Evolutionary conservation across 2,888 invertebrate species (phyloP), one percentile per base, ranked within the genome.

Genomic region (Dasypolia templi): DNA sequence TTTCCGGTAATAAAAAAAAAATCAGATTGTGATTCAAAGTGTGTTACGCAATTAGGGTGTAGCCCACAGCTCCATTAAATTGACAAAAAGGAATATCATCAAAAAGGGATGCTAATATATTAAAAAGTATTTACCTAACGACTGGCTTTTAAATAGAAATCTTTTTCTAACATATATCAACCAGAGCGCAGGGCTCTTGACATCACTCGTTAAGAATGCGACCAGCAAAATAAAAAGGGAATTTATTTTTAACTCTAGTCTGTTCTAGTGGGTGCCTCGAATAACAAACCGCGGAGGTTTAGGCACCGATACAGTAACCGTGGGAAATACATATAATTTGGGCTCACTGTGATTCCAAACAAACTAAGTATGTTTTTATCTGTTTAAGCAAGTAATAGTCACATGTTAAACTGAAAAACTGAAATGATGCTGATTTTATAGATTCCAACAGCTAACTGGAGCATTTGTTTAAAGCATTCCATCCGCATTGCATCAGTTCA

Each of bases 231-330:
- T 85, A 76, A 80, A 83, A 85, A 84, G 84, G 82, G 85, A 73
- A 66, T 79, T 80, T 86, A 86, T 86, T 86, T 86, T 68, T 86
- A 86, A 81, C 79, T 64, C 26, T 39, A 46, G 65, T 76, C 70
- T 49, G 61, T 75, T 61, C 29, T 55, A 55, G 49, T 75, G 44
- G 62, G 17, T 46, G 70, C 76, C 73, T 71, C 71, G 67, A 59
- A 61, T 63, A 32, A 22, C 51, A n/a, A 59, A 29, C 56, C 29
- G 26, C 44, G 12, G 63, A 67, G 46, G 59, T 70, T 29, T 71
- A 19, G 56, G n/a, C n/a, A 22, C 51, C 51, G 9, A 56, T 4
- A 19, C 19, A 32, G n/a, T 32, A n/a, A 42, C n/a, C 65, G 46
- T 75, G 75, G 29, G 49, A 65, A 79, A 74, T 44, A 53, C 42